These are phyloP conservation scores for Aporophyla lueneburgensis DNA, from an alignment of 2,888 invertebrate genomes.

Conservation along the genomic window DNA sequence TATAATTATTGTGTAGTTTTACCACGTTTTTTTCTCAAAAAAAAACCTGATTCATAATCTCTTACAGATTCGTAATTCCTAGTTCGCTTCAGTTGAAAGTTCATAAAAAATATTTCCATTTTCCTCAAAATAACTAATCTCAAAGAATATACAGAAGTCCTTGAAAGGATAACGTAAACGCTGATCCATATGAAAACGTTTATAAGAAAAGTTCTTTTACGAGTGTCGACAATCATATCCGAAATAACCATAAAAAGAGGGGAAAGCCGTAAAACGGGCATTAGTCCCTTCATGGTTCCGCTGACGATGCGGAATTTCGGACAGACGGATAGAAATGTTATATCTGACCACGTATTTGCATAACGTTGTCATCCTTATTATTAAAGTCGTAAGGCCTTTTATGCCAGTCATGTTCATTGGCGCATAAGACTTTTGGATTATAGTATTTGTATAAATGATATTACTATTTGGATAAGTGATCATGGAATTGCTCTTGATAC, in stretches of 20 bases:
- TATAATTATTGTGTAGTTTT: no score
- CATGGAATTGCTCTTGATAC: constrained; percentile 1
- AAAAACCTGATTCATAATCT: background rate
- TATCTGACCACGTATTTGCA: constrained; percentile 67
- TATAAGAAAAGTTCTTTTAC: constrained; percentile 81
- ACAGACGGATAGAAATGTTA: constrained; percentile 69
- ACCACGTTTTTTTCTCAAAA: background rate
- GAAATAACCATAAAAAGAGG: constrained; percentile 85
- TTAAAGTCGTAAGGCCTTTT: constrained; percentile 64
- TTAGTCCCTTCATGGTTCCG: constrained; percentile 83
- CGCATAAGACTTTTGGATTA: constrained; percentile 58
- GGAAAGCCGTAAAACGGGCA: constrained; percentile 84
- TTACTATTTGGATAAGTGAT: constrained; percentile 40
- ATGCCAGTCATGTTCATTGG: constrained; percentile 62
- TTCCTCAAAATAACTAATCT: background rate
- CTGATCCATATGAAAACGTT: constrained; percentile 74
- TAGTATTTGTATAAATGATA: constrained; percentile 12
- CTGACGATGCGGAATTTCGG: constrained; percentile 78
- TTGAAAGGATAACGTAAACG: constrained; percentile 58
- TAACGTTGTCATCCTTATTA: constrained; percentile 66
- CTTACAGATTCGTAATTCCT: background rate
- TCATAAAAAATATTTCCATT: background rate
- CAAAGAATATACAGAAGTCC: constrained; percentile 28
- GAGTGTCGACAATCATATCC: constrained; percentile 85
- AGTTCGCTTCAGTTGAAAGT: background rate